phyloP scores from a whole-genome alignment of 2,797 vertebrate species.

The Eulemur mongoz region DNA sequence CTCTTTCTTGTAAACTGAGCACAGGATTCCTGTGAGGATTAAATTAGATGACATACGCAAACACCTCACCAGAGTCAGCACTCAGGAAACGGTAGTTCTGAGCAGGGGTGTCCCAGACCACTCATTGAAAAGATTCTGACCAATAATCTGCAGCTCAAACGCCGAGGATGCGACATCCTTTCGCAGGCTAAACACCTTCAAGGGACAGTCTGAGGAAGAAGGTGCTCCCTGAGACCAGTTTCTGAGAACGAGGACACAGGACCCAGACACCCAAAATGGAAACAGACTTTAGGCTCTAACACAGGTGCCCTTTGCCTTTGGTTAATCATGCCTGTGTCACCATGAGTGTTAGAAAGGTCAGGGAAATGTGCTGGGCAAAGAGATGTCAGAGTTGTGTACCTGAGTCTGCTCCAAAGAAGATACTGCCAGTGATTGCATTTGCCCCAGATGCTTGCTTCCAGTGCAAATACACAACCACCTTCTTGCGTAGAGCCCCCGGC shows the following conservation, averaged over 20 bases:
- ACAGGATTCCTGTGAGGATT: background rate
- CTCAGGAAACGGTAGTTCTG: background rate
- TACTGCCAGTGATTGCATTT: background rate
- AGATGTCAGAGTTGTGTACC: background rate
- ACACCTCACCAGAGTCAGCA: background rate
- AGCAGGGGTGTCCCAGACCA: background rate
- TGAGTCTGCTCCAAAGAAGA: background rate
- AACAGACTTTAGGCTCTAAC: background rate
- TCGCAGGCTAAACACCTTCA: background rate
- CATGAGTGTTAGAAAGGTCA: background rate
- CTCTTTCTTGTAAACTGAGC: background rate
- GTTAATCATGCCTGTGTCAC: background rate
- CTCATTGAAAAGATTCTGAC: background rate
- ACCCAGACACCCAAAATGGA: background rate
- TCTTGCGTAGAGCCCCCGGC: background rate
- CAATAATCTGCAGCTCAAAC: background rate
- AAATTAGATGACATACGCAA: background rate
- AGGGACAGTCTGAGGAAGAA: background rate
- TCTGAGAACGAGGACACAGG: background rate
- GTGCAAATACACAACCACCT: background rate
- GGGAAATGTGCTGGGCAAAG: background rate
- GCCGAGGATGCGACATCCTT: background rate
- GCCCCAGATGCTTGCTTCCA: background rate
- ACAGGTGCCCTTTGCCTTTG: background rate
- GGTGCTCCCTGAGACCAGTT: background rate